Percentiles rank a stretch among this genome's conserved stretches.
Conservation (phyloP, 1,140 invertebrate genomes). For the Tribolium madens region DNA sequence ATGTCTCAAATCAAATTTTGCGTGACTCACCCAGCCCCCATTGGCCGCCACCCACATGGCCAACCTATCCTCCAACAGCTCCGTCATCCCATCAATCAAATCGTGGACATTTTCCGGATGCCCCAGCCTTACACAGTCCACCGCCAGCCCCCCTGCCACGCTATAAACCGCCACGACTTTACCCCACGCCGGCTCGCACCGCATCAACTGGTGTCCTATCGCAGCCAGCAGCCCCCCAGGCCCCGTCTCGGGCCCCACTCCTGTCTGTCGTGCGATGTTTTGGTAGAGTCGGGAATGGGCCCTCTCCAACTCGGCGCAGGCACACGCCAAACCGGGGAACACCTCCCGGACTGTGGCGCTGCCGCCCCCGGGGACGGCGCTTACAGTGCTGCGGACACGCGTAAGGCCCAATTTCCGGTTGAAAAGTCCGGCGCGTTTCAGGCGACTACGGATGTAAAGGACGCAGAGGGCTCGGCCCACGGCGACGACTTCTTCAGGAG, state of each 20-base stretch:
- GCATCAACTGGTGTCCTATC: conserved; percentile 70
- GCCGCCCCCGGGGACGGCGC: conserved; percentile 60
- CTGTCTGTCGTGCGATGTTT: conserved; percentile 71
- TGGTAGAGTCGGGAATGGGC: conserved; percentile 75
- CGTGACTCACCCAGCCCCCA: conserved; percentile 76
- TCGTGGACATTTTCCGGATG: conserved; percentile 75
- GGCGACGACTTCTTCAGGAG: conserved; percentile 71
- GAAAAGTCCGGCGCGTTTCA: conserved; percentile 75
- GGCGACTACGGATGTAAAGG: conserved; percentile 74
- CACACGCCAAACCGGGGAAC: conserved; percentile 67
- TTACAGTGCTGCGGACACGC: conserved; percentile 72
- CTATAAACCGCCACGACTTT: conserved; percentile 78
- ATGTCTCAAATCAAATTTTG: neutral
- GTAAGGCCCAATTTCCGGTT: conserved; percentile 79
- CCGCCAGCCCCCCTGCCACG: conserved; percentile 76
- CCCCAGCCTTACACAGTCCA: conserved; percentile 77
- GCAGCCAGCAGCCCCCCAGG: conserved; percentile 69
- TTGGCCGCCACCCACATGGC: conserved; percentile 78
- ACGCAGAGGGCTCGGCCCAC: conserved; percentile 71
- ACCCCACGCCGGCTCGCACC: conserved; percentile 74
- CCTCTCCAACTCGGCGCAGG: conserved; percentile 75
- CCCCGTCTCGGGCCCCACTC: conserved; percentile 66
- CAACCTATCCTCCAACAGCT: conserved; percentile 75
- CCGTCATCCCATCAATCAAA: conserved; percentile 72
- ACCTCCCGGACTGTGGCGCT: conserved; percentile 52